phyloP scores from a whole-genome alignment of 2,888 invertebrate species.

The Kuschelorhynchus macadamiae region DNA sequence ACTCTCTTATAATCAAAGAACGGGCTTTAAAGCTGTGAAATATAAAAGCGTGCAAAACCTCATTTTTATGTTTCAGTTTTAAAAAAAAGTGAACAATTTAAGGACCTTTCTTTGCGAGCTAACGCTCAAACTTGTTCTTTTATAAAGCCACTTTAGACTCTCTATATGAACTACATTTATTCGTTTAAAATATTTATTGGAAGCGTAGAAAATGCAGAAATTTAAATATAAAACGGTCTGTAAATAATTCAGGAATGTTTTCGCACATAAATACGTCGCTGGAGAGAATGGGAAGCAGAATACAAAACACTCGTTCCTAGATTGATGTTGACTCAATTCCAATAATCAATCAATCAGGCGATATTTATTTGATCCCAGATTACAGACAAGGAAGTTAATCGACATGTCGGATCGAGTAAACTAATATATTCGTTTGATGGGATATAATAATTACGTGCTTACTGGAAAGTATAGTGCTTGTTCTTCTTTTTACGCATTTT shows the following conservation, averaged over 20 bases:
- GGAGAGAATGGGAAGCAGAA: conserved; percentile 7
- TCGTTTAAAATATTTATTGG: not conserved
- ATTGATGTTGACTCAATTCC: conserved; percentile 24
- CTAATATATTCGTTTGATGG: conserved; percentile 17
- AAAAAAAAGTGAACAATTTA: too few relatives aligned
- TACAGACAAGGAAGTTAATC: conserved; percentile 21
- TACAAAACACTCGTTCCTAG: conserved; percentile 14
- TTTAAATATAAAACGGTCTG: conserved; percentile 15
- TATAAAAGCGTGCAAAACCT: too few relatives aligned
- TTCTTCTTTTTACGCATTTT: too few relatives aligned
- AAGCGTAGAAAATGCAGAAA: conserved; percentile 3
- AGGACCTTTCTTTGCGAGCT: too few relatives aligned
- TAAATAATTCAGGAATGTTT: conserved; percentile 23
- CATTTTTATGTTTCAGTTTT: too few relatives aligned
- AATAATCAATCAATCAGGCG: conserved; percentile 32
- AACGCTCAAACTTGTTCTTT: too few relatives aligned
- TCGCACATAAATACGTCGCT: conserved; percentile 14
- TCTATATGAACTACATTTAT: too few relatives aligned
- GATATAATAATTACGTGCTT: too few relatives aligned
- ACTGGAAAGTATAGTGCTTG: too few relatives aligned
- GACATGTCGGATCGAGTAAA: conserved; percentile 7
- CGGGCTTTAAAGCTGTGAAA: too few relatives aligned
- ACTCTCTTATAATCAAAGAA: too few relatives aligned
- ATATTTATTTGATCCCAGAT: conserved; percentile 22
- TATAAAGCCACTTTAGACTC: too few relatives aligned